Percentiles rank a stretch among this genome's conserved stretches.
phyloP scores from a whole-genome alignment of 2,888 invertebrate species.

The Papilio protenor region DNA sequence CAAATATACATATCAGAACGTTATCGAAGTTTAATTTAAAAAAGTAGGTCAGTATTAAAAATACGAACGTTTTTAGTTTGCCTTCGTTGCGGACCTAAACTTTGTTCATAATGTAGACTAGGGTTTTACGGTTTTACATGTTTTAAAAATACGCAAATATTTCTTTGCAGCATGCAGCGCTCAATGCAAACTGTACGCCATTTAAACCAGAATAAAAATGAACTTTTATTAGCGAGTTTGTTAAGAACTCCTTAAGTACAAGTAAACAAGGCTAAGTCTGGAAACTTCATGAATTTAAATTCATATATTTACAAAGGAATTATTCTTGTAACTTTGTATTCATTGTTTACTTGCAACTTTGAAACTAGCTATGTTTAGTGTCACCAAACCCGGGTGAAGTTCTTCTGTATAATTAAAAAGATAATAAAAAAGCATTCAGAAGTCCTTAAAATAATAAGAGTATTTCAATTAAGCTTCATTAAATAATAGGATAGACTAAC shows the following conservation, averaged over 20 bases:
- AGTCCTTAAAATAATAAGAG: not conserved
- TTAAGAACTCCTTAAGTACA: conserved; percentile 24
- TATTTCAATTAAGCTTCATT: not conserved
- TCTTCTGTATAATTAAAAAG: too few relatives aligned
- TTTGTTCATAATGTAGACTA: conserved; percentile 25
- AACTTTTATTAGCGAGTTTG: conserved; percentile 29
- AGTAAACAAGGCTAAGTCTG: conserved; percentile 24
- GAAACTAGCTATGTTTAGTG: not conserved
- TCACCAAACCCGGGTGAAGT: too few relatives aligned
- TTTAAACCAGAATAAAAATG: conserved; percentile 31
- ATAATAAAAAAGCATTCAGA: not conserved
- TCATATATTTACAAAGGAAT: conserved; percentile 17
- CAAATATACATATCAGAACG: not conserved
- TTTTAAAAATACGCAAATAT: conserved; percentile 31
- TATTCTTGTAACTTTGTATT: conserved; percentile 9
- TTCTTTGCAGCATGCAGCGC: conserved; percentile 21
- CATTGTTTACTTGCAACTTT: conserved; percentile 8
- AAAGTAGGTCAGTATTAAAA: not conserved
- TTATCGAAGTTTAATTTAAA: not conserved
- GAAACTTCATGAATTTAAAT: conserved; percentile 17
- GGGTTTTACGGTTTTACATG: conserved; percentile 23
- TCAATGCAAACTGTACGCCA: conserved; percentile 31
- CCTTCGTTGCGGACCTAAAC: conserved; percentile 18
- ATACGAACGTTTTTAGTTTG: conserved; percentile 4
- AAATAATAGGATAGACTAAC: not conserved